Percentiles rank a stretch among this genome's conserved stretches.
These are phyloP conservation scores for Antitype chi DNA, from an alignment of 2,888 invertebrate species.

Conservation along the genomic window DNA sequence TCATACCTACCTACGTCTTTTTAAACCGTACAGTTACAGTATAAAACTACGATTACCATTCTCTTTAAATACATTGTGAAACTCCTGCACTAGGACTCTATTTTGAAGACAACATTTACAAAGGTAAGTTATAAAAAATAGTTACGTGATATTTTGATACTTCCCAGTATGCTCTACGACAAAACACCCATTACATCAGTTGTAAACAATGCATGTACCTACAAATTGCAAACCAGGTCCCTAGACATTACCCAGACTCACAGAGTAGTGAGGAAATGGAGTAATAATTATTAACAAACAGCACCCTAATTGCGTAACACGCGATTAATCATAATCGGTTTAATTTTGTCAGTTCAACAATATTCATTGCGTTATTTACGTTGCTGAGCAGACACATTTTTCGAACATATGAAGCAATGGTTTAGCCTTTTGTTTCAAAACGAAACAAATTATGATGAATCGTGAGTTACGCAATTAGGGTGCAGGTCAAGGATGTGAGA, in stretches of 20 bases:
- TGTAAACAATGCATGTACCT: constrained; percentile 60
- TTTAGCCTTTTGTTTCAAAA: no score
- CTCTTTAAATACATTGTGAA: not conserved
- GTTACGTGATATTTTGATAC: constrained; percentile 38
- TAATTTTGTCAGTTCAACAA: no score
- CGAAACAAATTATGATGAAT: no score
- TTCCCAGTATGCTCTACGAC: constrained; percentile 2
- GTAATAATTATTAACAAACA: not conserved
- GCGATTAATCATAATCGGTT: no score
- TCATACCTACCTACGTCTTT: no score
- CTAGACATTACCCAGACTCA: constrained; percentile 40
- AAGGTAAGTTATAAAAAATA: constrained; percentile 14
- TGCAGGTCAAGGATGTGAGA: not conserved
- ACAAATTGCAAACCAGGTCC: constrained; percentile 54
- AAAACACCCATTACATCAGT: constrained; percentile 41
- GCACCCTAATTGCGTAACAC: no score
- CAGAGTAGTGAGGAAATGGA: constrained; percentile 33
- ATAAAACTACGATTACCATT: not conserved
- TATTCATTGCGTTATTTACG: no score
- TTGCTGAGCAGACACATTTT: no score
- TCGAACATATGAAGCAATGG: no score
- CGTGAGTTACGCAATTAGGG: no score
- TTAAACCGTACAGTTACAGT: not conserved
- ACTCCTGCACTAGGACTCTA: not conserved
- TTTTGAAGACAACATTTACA: not conserved